phyloP scores from a whole-genome alignment of 92 coral and sea anemone genomes.

The Epizoanthus scotinus region DNA sequence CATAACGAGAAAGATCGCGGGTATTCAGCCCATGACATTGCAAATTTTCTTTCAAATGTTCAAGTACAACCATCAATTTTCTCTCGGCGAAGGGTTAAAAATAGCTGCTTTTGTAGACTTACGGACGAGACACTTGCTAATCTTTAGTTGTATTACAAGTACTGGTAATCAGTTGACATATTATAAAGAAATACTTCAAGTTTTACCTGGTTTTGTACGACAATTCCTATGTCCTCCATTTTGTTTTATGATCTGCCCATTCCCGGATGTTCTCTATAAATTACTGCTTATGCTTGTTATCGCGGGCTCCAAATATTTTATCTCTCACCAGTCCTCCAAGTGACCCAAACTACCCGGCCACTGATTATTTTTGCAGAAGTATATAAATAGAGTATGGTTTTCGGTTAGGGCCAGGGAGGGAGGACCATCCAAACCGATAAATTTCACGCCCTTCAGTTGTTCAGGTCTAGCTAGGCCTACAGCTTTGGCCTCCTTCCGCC shows the following conservation, averaged over 20 bases:
- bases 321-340: no score
- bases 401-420: no score
- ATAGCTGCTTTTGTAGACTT: background rate
- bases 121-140: background rate
- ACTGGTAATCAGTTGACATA: background rate
- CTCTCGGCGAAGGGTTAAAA: background rate
- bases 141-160: background rate
- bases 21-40: constrained; percentile 11
- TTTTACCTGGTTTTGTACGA: constrained; percentile 83
- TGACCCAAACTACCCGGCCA: no score
- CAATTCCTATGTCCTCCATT: constrained; percentile 97
- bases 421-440: no score
- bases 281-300: constrained; percentile 33
- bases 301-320: constrained; percentile 30
- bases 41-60: background rate
- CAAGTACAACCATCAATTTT: background rate
- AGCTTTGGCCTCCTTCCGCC: no score
- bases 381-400: no score
- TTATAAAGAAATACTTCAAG: background rate
- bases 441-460: no score
- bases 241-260: constrained; percentile 50
- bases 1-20: no score
- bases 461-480: no score
- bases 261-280: constrained; percentile 63
- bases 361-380: no score